A percentile compares a stretch with the other conserved stretches of the same genome.
phyloP scores from a whole-genome alignment of 2,797 vertebrate species.

The Tolypeutes matacus region DNA sequence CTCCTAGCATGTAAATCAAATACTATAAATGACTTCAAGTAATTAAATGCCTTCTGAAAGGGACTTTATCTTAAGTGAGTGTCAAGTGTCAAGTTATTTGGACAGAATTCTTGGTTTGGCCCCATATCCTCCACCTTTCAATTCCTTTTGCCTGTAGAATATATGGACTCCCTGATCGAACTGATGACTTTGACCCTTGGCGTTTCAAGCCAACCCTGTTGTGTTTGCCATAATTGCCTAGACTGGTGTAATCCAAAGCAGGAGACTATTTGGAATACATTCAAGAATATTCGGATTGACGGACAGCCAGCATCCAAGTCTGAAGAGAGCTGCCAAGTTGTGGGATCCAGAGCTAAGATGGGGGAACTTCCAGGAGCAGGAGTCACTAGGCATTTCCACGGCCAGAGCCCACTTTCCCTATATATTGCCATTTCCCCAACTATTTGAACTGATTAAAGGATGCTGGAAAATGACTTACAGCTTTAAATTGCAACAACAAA shows the following conservation, averaged over 20 bases:
- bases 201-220: rapidly evolving
- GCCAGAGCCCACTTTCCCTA: neutral
- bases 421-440: neutral
- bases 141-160: rapidly evolving
- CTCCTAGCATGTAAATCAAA: neutral
- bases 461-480: conserved; percentile 27
- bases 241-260: neutral
- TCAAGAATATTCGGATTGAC: neutral
- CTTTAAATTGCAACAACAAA: conserved; percentile 78
- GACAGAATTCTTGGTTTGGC: rapidly evolving
- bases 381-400: neutral
- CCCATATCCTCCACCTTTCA: rapidly evolving
- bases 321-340: neutral
- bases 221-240: neutral
- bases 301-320: neutral
- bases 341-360: rapidly evolving
- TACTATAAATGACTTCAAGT: no score
- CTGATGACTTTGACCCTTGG: neutral
- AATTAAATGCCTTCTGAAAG: neutral
- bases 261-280: neutral
- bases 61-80: rapidly evolving
- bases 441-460: conserved; percentile 68
- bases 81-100: neutral
- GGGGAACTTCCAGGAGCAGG: neutral
- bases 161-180: rapidly evolving